Evolutionary conservation across 2,797 vertebrate species (phyloP), one percentile per base, ranked within the genome.

Genomic region (Lagodon rhomboides): DNA sequence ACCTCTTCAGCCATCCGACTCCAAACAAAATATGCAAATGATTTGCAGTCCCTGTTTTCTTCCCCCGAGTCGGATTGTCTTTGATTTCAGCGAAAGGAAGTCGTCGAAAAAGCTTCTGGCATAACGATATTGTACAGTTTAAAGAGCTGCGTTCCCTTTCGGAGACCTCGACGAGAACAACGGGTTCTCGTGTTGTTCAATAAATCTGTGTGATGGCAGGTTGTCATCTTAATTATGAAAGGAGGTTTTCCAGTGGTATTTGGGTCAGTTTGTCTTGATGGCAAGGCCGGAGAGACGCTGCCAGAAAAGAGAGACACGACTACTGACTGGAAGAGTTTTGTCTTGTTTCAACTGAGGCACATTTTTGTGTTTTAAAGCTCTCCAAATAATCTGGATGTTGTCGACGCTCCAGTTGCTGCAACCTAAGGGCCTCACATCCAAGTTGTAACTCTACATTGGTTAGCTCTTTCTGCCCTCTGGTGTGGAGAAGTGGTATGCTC

Each of bases 391-490:
- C 41, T 67, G 27, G 27, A 63, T 23, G 38, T 30, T 68, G 38
- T 12, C 34, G 12, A 44, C 67, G 15, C 12, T 13, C 15, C 9
- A 17, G 1, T 22, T 70, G 23, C 34, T 9, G 1, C 18, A 23
- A 13, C 3, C 34, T 44, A 25, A 56, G 58, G 5, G 16, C 16
- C n/a, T 9, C 0, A 41, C 62, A 16, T 66, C 18, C 0, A 61
- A 44, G 11, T 68, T 76, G 9, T 22, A 68, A 3, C 2, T 60
- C 0, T 61, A 0, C 43, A 68, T 77, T 68, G 1, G 20, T 66
- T 16, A 38, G 60, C n/a, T 5, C 50, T 25, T 60, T 55, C 75
- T 90, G 89, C 89, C 91, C 86, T 80, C 92, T 92, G 66, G 81
- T 92, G 92, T 50, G 23, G 43, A 63, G 0, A 81, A 38, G 6